Conservation (phyloP, 2,797 vertebrate species). For the Acanthopagrus latus region DNA sequence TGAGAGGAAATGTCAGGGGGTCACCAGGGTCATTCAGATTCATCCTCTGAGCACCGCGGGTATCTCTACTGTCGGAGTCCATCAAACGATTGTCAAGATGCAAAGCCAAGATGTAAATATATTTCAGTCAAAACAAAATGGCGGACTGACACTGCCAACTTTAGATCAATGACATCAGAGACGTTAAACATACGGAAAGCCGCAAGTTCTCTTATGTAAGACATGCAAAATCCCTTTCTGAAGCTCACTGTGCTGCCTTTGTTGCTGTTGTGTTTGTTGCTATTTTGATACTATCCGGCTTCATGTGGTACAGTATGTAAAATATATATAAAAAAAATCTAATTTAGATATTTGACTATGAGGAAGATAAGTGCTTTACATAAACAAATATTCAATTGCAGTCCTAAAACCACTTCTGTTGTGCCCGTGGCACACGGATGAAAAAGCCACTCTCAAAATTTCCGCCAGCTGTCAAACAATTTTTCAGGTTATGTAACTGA, state of each 20-base stretch:
- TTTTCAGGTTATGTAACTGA: constrained; percentile 53
- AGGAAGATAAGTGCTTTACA: constrained; percentile 37
- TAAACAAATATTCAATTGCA: constrained; percentile 33
- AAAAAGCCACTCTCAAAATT: neutral
- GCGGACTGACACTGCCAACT: neutral
- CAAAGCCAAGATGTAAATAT: neutral
- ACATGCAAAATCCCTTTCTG: neutral
- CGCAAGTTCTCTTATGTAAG: no score
- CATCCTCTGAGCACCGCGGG: neutral
- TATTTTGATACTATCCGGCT: neutral
- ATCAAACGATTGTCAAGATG: neutral
- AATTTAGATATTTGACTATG: constrained; percentile 33
- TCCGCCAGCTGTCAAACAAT: constrained; percentile 35
- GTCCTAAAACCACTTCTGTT: neutral
- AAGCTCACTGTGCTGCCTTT: neutral
- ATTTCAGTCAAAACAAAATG: neutral
- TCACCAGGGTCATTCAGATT: neutral
- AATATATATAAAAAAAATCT: neutral
- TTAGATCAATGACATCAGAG: neutral
- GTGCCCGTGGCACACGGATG: constrained; percentile 10
- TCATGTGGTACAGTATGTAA: neutral
- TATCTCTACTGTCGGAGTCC: neutral
- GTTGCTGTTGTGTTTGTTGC: neutral
- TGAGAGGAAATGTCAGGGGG: neutral
- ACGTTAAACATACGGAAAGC: neutral